Evolutionary conservation across 2,888 invertebrate genomes (phyloP).

Genomic region (Junonia oenone): DNA sequence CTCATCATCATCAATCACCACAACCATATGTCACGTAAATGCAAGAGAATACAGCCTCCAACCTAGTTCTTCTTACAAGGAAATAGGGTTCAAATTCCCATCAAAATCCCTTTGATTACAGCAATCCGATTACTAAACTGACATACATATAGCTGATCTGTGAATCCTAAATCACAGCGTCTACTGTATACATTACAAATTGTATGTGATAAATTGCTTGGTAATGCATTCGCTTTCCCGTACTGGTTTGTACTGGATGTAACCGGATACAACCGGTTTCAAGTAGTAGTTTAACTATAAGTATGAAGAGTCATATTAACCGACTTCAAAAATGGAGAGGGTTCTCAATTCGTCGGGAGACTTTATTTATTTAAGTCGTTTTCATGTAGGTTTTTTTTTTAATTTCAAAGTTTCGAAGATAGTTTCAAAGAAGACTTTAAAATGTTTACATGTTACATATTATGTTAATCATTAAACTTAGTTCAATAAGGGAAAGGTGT

Average conservation of each 20-base stretch:
- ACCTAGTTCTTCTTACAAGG: background rate
- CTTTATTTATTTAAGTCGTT: too few relatives aligned
- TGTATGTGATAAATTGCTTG: background rate
- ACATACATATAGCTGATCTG: background rate
- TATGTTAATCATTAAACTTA: too few relatives aligned
- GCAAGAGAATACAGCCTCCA: background rate
- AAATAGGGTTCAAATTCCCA: slow-evolving; percentile 14
- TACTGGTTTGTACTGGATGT: background rate
- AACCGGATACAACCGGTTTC: background rate
- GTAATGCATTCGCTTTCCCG: background rate
- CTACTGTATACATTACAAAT: background rate
- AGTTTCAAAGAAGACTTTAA: too few relatives aligned
- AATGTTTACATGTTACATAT: too few relatives aligned
- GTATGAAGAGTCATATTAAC: too few relatives aligned
- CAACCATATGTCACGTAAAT: background rate
- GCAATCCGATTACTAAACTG: slow-evolving; percentile 17
- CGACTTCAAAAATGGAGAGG: too few relatives aligned
- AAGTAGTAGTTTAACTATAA: background rate
- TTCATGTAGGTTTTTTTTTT: too few relatives aligned
- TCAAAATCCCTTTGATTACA: slow-evolving; percentile 23
- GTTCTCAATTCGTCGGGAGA: too few relatives aligned
- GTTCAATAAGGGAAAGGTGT: too few relatives aligned
- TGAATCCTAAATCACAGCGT: background rate
- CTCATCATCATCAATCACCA: background rate
- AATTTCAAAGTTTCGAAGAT: too few relatives aligned